phyloP scores from a whole-genome alignment of 2,113 vertebrate genomes.

The Halcyon senegalensis region DNA sequence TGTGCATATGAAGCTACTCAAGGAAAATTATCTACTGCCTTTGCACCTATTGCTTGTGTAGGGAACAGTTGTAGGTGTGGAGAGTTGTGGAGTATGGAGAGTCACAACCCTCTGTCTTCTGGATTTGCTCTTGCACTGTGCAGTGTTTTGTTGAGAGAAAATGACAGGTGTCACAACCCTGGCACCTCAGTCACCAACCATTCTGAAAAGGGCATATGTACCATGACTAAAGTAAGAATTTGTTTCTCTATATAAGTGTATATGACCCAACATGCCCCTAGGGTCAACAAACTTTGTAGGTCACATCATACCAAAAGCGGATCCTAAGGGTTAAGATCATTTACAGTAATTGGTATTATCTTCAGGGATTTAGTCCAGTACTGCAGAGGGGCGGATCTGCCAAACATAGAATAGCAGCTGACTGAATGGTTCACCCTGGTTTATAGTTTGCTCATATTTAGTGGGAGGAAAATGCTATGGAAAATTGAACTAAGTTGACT shows the following conservation, averaged over 20 bases:
- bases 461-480: neutral
- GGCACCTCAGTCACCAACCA: neutral
- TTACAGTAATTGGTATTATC: slow-evolving; percentile 15
- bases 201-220: neutral
- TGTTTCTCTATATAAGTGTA: slow-evolving; percentile 13
- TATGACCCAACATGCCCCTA: neutral
- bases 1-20: neutral
- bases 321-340: neutral
- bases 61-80: neutral
- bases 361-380: neutral
- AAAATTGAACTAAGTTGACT: neutral
- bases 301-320: neutral
- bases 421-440: neutral
- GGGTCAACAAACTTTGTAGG: neutral
- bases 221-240: neutral
- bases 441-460: neutral
- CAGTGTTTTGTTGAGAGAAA: neutral
- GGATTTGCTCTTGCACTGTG: neutral
- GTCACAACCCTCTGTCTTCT: neutral
- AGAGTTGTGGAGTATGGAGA: neutral
- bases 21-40: neutral
- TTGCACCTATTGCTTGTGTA: neutral
- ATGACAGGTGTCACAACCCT: slow-evolving; percentile 1
- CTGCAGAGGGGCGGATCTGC: neutral
- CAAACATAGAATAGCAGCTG: neutral